Evolutionary conservation across 2,888 invertebrate species (phyloP).

Genomic region (Anodontia alba): DNA sequence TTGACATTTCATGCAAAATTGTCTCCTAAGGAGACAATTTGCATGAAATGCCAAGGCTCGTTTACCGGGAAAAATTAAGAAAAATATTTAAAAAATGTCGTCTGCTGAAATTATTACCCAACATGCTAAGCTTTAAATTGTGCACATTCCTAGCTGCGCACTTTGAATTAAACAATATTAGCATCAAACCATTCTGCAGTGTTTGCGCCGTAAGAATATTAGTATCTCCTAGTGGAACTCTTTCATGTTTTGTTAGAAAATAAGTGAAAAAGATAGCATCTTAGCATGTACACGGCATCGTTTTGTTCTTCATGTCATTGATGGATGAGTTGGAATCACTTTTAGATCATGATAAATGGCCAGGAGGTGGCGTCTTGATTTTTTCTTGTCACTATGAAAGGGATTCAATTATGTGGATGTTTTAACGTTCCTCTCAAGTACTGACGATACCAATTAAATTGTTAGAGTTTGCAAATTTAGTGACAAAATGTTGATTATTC

Average conservation of each 20-base stretch:
- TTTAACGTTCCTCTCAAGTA: slow-evolving; percentile 47
- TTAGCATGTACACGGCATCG: slow-evolving; percentile 48
- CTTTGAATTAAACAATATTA: no score
- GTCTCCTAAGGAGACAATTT: no score
- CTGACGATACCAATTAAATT: slow-evolving; percentile 49
- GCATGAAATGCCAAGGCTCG: no score
- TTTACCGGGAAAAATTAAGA: no score
- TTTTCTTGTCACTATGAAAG: slow-evolving; percentile 44
- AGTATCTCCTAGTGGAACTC: not conserved
- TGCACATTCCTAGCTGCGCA: no score
- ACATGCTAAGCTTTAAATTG: no score
- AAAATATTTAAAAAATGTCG: no score
- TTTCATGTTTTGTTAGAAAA: slow-evolving; percentile 24
- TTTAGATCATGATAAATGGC: slow-evolving; percentile 59
- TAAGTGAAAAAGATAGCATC: slow-evolving; percentile 62
- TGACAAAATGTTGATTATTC: slow-evolving; percentile 34
- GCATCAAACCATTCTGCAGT: no score
- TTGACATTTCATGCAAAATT: no score
- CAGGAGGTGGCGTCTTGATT: slow-evolving; percentile 31
- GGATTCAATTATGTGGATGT: slow-evolving; percentile 60
- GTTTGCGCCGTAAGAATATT: not conserved
- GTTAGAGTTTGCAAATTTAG: slow-evolving; percentile 58
- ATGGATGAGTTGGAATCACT: slow-evolving; percentile 58
- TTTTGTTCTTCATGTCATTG: slow-evolving; percentile 60
- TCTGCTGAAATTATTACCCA: no score